Conservation (phyloP, 1,140 invertebrate genomes). For the Homalodisca vitripennis region DNA sequence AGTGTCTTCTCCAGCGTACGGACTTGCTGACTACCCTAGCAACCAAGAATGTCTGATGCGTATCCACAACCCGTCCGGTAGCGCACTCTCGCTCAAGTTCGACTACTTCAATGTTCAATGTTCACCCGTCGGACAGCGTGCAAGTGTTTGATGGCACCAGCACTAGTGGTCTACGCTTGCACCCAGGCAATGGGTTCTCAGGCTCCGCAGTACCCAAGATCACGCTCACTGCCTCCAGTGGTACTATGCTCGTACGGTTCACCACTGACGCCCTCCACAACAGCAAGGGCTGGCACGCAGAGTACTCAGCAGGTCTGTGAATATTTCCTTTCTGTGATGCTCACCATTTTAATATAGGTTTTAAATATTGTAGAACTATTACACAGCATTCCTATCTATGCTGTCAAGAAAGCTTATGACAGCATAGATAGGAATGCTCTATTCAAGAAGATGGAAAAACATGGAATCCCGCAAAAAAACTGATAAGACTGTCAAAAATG, state of each 20-base stretch:
- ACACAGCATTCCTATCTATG: no score
- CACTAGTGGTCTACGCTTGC: slow-evolving; percentile 78
- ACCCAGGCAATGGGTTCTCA: slow-evolving; percentile 86
- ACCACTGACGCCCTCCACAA: slow-evolving; percentile 84
- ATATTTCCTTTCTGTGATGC: no score
- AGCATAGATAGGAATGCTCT: no score
- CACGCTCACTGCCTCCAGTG: slow-evolving; percentile 88
- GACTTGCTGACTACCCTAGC: slow-evolving; percentile 79
- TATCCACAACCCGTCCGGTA: slow-evolving; percentile 78
- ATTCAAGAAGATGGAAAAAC: no score
- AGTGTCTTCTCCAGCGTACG: slow-evolving; percentile 83
- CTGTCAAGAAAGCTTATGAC: no score
- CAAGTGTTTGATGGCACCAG: slow-evolving; percentile 89
- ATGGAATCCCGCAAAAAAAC: no score
- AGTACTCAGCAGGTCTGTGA: slow-evolving; percentile 79
- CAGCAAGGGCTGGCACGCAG: slow-evolving; percentile 82
- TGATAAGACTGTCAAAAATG: no score
- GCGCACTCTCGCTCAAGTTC: slow-evolving; percentile 85
- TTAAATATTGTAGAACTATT: no score
- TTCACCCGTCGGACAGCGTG: slow-evolving; percentile 83
- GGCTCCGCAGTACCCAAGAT: slow-evolving; percentile 77
- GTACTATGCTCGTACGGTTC: slow-evolving; percentile 88
- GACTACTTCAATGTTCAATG: slow-evolving; percentile 81
- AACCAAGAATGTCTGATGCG: slow-evolving; percentile 92
- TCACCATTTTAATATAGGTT: no score